Percentiles rank a stretch among this genome's conserved stretches.
Conservation (phyloP, 2,797 vertebrate genomes). For the Sebastes jordani region DNA sequence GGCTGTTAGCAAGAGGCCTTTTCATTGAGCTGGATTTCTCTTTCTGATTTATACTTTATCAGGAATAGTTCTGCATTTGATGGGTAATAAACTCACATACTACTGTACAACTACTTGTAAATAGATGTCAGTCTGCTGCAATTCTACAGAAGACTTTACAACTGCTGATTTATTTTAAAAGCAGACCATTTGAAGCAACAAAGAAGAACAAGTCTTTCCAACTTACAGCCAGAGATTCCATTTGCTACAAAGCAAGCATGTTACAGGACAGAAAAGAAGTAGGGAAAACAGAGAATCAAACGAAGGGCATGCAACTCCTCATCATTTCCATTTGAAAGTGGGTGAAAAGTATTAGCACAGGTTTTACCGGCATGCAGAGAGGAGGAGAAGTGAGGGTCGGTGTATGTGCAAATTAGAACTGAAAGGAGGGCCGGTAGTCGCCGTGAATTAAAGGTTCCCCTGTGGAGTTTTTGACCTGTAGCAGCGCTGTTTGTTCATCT, state of each 20-base stretch:
- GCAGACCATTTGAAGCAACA: constrained; percentile 1
- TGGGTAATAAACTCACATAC: not conserved
- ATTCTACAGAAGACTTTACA: not conserved
- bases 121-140: not conserved
- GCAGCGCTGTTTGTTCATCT: not conserved
- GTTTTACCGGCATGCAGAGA: constrained; percentile 66
- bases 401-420: constrained; percentile 32
- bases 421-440: constrained; percentile 14
- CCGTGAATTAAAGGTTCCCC: constrained; percentile 26
- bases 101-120: not conserved
- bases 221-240: constrained; percentile 99
- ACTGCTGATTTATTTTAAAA: not conserved
- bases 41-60: not conserved
- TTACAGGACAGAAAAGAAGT: constrained; percentile 87
- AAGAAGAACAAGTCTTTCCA: constrained; percentile 70
- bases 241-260: constrained; percentile 98
- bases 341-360: constrained; percentile 56
- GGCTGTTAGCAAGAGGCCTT: not conserved
- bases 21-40: not conserved
- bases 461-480: constrained; percentile 8
- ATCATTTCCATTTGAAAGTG: constrained; percentile 69
- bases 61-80: not conserved
- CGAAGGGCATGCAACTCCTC: constrained; percentile 84
- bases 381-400: constrained; percentile 44
- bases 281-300: constrained; percentile 88